Conservation (phyloP, 2,113 vertebrate species). For the Platysternon megacephalum region DNA sequence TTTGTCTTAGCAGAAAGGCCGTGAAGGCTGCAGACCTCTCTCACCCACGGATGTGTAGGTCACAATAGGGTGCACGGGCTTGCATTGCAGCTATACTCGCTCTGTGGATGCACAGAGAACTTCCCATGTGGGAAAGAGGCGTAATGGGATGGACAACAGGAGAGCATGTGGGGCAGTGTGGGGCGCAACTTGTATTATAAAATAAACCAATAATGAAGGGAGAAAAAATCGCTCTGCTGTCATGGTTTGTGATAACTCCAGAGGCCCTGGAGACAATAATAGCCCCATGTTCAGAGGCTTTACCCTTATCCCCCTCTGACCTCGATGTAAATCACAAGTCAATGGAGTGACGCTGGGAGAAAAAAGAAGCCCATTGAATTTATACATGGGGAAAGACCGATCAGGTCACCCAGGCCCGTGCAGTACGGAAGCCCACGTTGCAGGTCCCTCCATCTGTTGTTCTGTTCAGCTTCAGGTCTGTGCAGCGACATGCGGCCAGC, state of each 20-base stretch:
- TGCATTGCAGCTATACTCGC: background rate
- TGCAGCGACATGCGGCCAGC: background rate
- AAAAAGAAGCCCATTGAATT: fast-evolving
- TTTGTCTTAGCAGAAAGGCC: background rate
- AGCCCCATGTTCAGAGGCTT: background rate
- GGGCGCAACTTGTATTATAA: background rate
- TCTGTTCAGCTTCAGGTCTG: background rate
- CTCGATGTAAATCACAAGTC: too few relatives aligned
- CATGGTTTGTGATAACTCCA: background rate
- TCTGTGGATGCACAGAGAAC: background rate
- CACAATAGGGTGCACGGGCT: background rate
- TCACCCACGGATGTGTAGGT: background rate
- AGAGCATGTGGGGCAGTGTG: background rate
- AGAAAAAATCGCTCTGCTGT: background rate
- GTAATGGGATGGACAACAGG: background rate
- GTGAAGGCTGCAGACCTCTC: background rate
- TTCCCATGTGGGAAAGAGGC: background rate
- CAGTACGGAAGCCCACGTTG: too few relatives aligned
- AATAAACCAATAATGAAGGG: background rate
- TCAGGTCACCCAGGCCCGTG: background rate
- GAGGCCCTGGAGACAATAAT: background rate
- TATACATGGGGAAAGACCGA: background rate
- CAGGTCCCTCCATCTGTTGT: background rate
- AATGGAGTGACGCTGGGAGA: fast-evolving
- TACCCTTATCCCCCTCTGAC: background rate